Percentiles rank a stretch among this genome's conserved stretches.
These are phyloP conservation scores for Propithecus perrieri DNA, from an alignment of 2,797 vertebrate genomes.

Conservation along the genomic window DNA sequence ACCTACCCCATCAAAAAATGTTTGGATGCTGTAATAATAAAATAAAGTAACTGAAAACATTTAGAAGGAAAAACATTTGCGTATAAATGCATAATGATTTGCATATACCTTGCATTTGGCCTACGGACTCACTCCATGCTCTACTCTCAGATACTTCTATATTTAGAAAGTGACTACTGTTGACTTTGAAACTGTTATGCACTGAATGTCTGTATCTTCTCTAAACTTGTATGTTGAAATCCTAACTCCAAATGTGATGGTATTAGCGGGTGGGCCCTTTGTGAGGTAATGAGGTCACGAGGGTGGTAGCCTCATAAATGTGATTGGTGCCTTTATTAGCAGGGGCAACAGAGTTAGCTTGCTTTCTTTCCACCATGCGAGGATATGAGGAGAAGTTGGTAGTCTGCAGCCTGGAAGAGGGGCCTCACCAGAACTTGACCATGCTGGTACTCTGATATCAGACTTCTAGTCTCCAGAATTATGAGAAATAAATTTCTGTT, in stretches of 20 bases:
- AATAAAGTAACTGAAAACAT: constrained; percentile 11
- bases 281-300: background rate
- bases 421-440: background rate
- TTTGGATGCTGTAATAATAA: background rate
- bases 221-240: background rate
- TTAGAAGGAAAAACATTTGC: background rate
- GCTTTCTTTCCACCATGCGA: background rate
- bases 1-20: background rate
- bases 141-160: background rate
- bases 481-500: background rate
- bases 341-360: background rate
- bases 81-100: background rate
- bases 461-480: background rate
- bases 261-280: background rate
- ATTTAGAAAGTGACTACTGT: background rate
- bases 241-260: background rate
- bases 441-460: background rate
- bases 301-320: background rate
- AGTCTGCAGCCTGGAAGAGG: background rate
- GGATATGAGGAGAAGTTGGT: background rate
- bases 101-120: background rate
- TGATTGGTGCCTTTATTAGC: background rate
- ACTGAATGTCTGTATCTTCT: background rate
- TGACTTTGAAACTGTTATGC: background rate
- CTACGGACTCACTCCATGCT: background rate